A percentile compares a stretch with the other conserved stretches of the same genome.
Evolutionary conservation across 2,888 invertebrate species (phyloP).

Genomic region (Nebria salina): DNA sequence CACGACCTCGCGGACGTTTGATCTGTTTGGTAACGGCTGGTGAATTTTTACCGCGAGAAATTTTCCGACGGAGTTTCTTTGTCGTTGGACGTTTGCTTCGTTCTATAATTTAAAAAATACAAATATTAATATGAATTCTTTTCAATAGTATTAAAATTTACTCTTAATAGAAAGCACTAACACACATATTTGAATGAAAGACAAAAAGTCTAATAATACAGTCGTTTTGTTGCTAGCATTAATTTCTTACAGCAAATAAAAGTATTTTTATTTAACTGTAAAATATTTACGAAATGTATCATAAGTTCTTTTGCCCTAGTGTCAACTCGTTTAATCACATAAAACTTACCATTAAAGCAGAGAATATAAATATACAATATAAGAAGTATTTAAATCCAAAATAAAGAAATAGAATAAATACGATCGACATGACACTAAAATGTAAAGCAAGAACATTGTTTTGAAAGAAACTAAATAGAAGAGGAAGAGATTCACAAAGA

Average conservation of each 20-base stretch:
- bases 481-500: not conserved
- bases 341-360: not conserved
- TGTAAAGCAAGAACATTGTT: no score
- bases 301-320: not conserved
- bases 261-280: not conserved
- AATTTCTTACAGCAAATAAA: not conserved
- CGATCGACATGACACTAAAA: not conserved
- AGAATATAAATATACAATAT: not conserved
- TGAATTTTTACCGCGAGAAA: constrained; percentile 63
- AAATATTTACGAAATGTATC: not conserved
- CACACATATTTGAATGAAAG: not conserved
- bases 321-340: not conserved
- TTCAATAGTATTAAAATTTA: not conserved
- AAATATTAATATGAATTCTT: constrained; percentile 11
- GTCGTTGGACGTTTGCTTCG: constrained; percentile 60
- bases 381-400: not conserved
- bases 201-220: not conserved
- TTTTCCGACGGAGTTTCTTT: constrained; percentile 63
- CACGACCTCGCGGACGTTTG: constrained; percentile 67
- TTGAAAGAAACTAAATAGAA: constrained; percentile 18
- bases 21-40: constrained; percentile 54
- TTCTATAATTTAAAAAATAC: constrained; percentile 47
- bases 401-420: not conserved
- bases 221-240: not conserved
- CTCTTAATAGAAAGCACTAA: not conserved